Percentiles rank a stretch among this genome's conserved stretches.
These are phyloP conservation scores for Mustela lutreola DNA, from an alignment of 2,113 vertebrate species.

Conservation along the genomic window DNA sequence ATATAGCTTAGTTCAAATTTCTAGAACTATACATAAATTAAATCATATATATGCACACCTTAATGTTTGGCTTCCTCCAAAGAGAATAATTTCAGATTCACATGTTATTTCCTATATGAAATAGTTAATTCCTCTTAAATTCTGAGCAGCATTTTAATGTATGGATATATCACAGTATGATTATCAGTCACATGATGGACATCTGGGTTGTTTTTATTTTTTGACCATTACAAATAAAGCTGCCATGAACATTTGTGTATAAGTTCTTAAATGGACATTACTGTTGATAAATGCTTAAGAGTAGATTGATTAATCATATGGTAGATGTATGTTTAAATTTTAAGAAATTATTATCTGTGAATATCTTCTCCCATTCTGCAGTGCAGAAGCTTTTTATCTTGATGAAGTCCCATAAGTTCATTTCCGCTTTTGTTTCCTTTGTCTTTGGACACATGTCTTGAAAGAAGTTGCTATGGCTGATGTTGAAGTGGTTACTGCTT, in stretches of 20 bases:
- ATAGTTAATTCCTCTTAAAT: constrained; percentile 4
- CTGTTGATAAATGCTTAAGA: not conserved
- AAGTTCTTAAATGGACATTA: not conserved
- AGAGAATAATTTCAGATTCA: not conserved
- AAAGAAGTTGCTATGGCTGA: no score
- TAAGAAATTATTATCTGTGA: not conserved
- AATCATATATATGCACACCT: not conserved
- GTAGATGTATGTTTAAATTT: not conserved
- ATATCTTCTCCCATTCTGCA: no score
- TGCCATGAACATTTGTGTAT: not conserved
- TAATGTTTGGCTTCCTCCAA: not conserved
- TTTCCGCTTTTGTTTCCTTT: no score
- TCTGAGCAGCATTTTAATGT: not conserved
- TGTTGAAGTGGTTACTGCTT: no score
- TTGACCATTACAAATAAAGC: not conserved
- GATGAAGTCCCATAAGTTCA: no score
- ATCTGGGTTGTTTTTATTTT: not conserved
- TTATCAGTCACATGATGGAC: not conserved
- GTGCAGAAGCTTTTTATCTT: no score
- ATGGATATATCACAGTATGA: not conserved
- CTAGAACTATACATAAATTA: not conserved
- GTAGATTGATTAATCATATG: not conserved
- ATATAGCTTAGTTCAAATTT: not conserved
- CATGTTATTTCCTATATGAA: not conserved
- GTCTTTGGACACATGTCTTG: no score